phyloP scores from a whole-genome alignment of 2,888 invertebrate genomes.

The Phyllotreta cruciferae region DNA sequence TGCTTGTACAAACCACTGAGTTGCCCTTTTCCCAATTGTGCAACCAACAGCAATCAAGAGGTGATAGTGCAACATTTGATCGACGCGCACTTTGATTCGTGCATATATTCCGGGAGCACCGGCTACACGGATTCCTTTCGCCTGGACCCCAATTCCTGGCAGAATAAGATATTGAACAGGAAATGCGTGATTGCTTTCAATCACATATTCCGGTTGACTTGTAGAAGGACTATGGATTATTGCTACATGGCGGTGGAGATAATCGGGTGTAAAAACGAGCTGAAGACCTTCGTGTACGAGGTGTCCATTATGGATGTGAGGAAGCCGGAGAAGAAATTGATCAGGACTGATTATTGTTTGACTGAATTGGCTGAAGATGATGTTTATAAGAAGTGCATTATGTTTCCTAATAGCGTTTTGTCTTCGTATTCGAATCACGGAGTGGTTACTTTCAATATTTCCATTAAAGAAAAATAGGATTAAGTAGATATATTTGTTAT shows the following conservation, averaged over 20 bases:
- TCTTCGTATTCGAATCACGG: conserved; percentile 49
- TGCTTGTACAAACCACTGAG: conserved; percentile 49
- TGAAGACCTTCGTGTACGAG: conserved; percentile 49
- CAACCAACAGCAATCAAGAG: conserved; percentile 44
- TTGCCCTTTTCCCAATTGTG: conserved; percentile 49
- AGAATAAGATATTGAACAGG: conserved; percentile 42
- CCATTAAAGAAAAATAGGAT: conserved; percentile 40
- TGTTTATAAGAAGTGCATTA: conserved; percentile 50
- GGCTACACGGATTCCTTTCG: conserved; percentile 44
- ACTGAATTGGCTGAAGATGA: conserved; percentile 49
- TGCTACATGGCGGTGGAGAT: conserved; percentile 53
- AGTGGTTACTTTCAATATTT: conserved; percentile 43
- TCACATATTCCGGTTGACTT: conserved; percentile 50
- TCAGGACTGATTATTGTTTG: conserved; percentile 50
- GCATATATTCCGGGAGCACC: conserved; percentile 36
- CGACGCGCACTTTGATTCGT: conserved; percentile 42
- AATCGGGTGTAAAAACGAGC: conserved; percentile 45
- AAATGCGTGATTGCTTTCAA: conserved; percentile 46
- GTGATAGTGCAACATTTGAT: conserved; percentile 42
- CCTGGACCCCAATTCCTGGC: conserved; percentile 37
- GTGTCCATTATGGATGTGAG: conserved; percentile 49
- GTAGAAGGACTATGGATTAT: conserved; percentile 47
- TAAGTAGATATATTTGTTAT: background rate
- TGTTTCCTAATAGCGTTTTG: conserved; percentile 50
- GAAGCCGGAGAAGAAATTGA: conserved; percentile 49